Evolutionary conservation across 2,113 vertebrate species (phyloP).

Genomic region (Pomatorhinus ruficollis): DNA sequence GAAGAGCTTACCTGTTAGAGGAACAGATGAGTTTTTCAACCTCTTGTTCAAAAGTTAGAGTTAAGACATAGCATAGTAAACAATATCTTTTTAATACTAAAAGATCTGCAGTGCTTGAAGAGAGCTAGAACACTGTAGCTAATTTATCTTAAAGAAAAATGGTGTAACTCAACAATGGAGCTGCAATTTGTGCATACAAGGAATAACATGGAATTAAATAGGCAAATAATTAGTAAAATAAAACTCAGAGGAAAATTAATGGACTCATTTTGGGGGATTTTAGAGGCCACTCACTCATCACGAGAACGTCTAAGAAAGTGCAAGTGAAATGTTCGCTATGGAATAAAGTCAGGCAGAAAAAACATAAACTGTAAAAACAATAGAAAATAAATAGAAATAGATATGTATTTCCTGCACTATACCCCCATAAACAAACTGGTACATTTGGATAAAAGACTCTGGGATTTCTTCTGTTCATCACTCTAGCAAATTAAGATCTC

Average conservation of each 20-base stretch:
- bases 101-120: not conserved
- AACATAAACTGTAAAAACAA: not conserved
- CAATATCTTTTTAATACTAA: not conserved
- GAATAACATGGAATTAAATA: not conserved
- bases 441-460: not conserved
- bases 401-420: not conserved
- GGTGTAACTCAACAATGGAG: not conserved
- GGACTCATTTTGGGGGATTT: not conserved
- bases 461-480: not conserved
- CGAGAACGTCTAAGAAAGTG: not conserved
- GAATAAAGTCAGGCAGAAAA: not conserved
- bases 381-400: not conserved
- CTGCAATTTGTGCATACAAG: not conserved
- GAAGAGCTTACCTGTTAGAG: not conserved
- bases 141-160: not conserved
- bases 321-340: not conserved
- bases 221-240: not conserved
- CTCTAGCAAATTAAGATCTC: not conserved
- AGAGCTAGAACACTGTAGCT: not conserved
- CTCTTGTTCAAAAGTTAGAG: not conserved
- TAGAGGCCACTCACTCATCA: not conserved
- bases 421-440: not conserved
- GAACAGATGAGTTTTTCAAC: not conserved
- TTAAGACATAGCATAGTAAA: not conserved
- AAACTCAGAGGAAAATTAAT: not conserved